Evolutionary conservation across 2,113 vertebrate genomes (phyloP).

Genomic region (Alligator sinensis): DNA sequence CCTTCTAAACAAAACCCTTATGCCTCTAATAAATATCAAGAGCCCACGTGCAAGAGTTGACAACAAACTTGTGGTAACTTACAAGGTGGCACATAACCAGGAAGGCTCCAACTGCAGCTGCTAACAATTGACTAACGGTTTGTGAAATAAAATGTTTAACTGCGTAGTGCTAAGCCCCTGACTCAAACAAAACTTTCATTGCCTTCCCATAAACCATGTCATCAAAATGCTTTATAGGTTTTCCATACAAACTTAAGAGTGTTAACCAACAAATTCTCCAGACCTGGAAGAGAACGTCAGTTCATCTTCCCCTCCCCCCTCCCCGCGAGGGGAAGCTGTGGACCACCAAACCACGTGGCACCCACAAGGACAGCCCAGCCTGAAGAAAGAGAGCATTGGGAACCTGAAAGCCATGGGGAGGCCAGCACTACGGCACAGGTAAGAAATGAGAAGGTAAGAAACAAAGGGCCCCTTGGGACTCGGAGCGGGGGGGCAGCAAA

Average conservation of each 20-base stretch:
- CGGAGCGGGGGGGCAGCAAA: no score
- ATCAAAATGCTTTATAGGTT: neutral
- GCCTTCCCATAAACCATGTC: neutral
- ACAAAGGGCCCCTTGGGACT: no score
- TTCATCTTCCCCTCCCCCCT: no score
- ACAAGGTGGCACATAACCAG: neutral
- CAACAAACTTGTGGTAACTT: neutral
- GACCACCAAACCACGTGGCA: no score
- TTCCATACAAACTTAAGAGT: neutral
- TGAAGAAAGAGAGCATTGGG: no score
- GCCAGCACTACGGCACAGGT: no score
- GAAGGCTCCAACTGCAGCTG: neutral
- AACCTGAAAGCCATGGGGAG: no score
- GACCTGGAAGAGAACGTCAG: no score
- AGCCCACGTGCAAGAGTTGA: neutral
- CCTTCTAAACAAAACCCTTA: neutral
- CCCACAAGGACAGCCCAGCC: no score
- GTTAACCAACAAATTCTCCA: neutral
- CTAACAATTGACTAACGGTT: neutral
- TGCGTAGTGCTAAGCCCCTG: neutral
- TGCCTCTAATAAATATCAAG: neutral
- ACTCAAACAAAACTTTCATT: neutral
- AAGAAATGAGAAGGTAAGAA: no score
- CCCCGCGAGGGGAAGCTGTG: no score
- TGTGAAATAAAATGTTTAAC: neutral